Conservation (phyloP, 2,888 invertebrate species). For the Lamellibrachia satsuma region DNA sequence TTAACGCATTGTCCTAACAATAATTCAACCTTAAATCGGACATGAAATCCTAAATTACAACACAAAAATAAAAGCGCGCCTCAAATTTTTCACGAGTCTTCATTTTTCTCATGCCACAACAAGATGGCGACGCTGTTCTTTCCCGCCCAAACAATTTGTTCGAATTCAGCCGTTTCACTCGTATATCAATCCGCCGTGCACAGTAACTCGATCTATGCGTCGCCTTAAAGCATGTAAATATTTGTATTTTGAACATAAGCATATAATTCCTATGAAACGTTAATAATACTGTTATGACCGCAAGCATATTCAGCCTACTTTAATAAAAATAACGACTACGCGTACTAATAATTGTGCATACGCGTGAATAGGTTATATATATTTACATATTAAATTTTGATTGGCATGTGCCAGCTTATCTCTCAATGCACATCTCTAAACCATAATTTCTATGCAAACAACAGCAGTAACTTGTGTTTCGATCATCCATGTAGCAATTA, state of each 20-base stretch:
- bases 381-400: not conserved
- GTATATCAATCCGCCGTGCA: slow-evolving; percentile 18
- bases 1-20: not conserved
- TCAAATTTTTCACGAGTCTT: not conserved
- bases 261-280: not conserved
- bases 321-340: not conserved
- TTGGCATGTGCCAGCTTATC: not conserved
- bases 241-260: not conserved
- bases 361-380: not conserved
- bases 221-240: not conserved
- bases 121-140: slow-evolving; percentile 60
- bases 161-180: slow-evolving; percentile 40
- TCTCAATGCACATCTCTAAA: too few species aligned
- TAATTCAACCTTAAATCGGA: not conserved
- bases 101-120: slow-evolving; percentile 33
- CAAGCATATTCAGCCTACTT: not conserved
- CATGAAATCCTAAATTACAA: not conserved
- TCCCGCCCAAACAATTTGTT: slow-evolving; percentile 58
- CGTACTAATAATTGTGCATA: not conserved
- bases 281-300: not conserved
- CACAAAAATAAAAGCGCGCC: not conserved
- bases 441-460: too few species aligned
- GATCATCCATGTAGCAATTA: not conserved
- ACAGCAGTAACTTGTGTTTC: not conserved
- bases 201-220: not conserved